These are phyloP conservation scores for Natrix natrix DNA, from an alignment of 2,797 vertebrate genomes.

Conservation along the genomic window DNA sequence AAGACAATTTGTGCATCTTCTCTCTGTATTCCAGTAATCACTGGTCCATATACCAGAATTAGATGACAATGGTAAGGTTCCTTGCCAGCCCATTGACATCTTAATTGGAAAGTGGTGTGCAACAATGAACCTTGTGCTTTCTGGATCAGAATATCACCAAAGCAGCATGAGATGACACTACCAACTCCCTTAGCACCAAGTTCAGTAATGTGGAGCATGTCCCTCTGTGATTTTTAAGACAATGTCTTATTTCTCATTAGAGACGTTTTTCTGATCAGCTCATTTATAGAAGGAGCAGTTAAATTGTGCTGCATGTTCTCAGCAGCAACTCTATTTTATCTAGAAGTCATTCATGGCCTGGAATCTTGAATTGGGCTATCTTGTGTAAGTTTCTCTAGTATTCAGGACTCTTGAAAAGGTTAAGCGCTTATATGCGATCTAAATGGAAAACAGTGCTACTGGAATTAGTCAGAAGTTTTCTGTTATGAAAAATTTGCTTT, in stretches of 20 bases:
- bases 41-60: neutral
- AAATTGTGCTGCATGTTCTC: neutral
- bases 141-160: neutral
- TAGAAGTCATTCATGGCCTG: neutral
- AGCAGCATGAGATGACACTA: neutral
- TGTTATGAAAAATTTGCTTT: neutral
- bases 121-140: neutral
- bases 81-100: neutral
- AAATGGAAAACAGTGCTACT: neutral
- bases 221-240: neutral
- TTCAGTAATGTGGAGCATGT: neutral
- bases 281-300: neutral
- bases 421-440: neutral
- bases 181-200: no score
- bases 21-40: neutral
- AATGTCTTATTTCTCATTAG: neutral
- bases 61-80: neutral
- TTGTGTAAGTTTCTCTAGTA: neutral
- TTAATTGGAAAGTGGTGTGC: neutral
- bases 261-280: neutral
- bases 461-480: neutral
- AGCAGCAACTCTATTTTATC: neutral
- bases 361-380: neutral
- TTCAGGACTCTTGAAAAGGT: neutral
- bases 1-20: neutral